A percentile compares a stretch with the other conserved stretches of the same genome.
These are phyloP conservation scores for Sebastes aleutianus DNA, from an alignment of 2,797 vertebrate species.

Conservation along the genomic window DNA sequence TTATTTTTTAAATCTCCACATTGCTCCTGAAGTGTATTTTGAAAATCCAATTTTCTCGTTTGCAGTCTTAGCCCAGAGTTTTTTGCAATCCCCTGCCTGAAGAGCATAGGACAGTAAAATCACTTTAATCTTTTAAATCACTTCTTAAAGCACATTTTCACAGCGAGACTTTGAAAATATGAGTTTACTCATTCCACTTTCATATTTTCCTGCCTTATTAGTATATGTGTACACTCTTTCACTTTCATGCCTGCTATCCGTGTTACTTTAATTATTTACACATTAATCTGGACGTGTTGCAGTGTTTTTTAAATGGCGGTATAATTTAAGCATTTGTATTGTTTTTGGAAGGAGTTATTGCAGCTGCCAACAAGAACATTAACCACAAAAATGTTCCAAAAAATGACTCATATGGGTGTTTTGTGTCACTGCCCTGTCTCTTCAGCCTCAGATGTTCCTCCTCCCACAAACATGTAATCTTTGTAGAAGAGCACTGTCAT, in stretches of 20 bases:
- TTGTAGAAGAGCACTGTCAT: background rate
- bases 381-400: background rate
- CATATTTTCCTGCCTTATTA: background rate
- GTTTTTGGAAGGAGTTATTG: background rate
- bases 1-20: background rate
- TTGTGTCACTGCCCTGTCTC: background rate
- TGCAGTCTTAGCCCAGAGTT: background rate
- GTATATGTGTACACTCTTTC: background rate
- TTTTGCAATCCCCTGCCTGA: background rate
- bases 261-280: background rate
- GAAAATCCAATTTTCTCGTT: background rate
- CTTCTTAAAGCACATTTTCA: background rate
- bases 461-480: background rate
- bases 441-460: no score
- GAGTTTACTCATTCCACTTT: background rate
- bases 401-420: background rate
- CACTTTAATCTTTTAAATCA: conserved; percentile 10
- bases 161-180: background rate
- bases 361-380: background rate
- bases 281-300: background rate
- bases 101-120: conserved; percentile 2
- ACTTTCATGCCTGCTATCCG: background rate
- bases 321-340: background rate
- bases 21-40: conserved; percentile 16
- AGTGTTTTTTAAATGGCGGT: background rate